Conservation (phyloP, 2,797 vertebrate species). For the Falco novaeseelandiae region DNA sequence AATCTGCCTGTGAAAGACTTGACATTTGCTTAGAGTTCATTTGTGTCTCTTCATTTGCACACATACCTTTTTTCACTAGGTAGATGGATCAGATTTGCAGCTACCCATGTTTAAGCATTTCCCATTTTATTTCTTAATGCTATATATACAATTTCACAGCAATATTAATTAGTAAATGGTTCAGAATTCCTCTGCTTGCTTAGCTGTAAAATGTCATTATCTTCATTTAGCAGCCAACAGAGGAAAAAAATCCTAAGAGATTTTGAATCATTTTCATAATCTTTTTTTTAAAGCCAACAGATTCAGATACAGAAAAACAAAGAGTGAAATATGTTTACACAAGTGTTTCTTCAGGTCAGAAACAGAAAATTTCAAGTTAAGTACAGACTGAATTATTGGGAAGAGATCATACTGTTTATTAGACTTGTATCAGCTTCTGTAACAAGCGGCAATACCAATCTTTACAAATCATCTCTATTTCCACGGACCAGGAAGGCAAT, state of each 20-base stretch:
- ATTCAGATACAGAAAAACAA: neutral
- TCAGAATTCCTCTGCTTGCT: neutral
- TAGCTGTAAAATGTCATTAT: neutral
- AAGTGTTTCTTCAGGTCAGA: neutral
- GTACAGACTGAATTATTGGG: neutral
- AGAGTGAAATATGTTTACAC: neutral
- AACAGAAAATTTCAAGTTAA: neutral
- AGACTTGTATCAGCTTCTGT: neutral
- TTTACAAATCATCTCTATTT: neutral
- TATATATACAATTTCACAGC: neutral
- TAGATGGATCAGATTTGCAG: neutral
- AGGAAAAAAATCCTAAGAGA: neutral
- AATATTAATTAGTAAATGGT: neutral
- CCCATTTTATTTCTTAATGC: neutral
- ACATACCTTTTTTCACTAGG: neutral
- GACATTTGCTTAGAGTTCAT: neutral
- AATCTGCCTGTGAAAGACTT: neutral
- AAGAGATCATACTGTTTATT: neutral
- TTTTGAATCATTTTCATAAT: constrained; percentile 4
- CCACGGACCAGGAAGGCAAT: neutral
- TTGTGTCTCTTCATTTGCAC: neutral
- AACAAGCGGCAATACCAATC: neutral
- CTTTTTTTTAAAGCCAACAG: neutral
- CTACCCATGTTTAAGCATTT: neutral
- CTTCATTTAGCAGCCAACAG: constrained; percentile 5